These are phyloP conservation scores for Anhinga rufa DNA, from an alignment of 2,113 vertebrate genomes.

Conservation along the genomic window DNA sequence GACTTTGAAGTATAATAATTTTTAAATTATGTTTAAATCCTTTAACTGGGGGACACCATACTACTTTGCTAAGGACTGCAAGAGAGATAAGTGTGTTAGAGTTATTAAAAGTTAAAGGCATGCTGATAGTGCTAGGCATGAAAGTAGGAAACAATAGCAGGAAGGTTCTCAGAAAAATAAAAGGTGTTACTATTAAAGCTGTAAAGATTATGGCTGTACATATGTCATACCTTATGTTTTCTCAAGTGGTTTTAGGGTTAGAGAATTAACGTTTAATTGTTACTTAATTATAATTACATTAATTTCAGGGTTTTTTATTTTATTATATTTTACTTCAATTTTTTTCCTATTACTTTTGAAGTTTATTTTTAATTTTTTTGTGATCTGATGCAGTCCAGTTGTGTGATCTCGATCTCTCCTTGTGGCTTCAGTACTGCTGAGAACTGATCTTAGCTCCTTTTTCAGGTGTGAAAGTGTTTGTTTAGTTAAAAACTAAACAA, in stretches of 20 bases:
- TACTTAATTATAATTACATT: background rate
- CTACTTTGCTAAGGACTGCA: background rate
- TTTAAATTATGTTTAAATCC: background rate
- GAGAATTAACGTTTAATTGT: background rate
- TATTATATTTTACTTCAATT: background rate
- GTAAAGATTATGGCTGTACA: background rate
- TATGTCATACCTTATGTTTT: background rate
- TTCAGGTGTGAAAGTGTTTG: background rate
- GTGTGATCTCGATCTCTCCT: background rate
- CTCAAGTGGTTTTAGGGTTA: background rate
- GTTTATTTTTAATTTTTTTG: too few species aligned
- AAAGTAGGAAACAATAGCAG: background rate
- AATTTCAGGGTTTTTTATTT: background rate
- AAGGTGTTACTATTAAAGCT: background rate
- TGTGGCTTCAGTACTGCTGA: background rate
- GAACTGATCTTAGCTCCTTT: background rate
- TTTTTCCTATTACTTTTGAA: background rate
- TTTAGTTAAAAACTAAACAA: background rate
- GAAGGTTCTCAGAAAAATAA: background rate
- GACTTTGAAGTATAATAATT: background rate
- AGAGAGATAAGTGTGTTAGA: background rate
- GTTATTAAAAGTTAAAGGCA: background rate
- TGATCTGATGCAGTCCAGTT: background rate
- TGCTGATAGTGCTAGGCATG: background rate
- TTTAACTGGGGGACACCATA: background rate